Percentiles rank a stretch among this genome's conserved stretches.
These are phyloP conservation scores for Entomobrya multifasciata DNA, from an alignment of 2,888 invertebrate genomes.

Conservation along the genomic window DNA sequence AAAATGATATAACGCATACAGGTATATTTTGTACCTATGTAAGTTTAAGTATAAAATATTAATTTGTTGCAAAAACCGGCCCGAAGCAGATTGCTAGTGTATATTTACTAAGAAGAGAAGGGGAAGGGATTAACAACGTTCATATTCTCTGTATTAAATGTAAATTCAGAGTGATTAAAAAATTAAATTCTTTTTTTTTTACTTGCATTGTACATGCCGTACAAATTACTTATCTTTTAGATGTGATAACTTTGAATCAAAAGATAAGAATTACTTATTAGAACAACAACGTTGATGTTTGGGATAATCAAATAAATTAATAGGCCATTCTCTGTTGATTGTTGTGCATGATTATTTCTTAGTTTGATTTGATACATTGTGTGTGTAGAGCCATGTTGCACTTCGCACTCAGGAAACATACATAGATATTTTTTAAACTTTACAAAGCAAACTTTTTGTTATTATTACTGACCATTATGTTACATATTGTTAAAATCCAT, in stretches of 20 bases:
- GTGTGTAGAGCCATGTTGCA: too few species aligned
- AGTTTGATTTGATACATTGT: too few species aligned
- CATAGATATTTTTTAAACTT: neutral
- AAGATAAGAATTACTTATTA: too few species aligned
- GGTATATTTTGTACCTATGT: neutral
- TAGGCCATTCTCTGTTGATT: constrained; percentile 3
- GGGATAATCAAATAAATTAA: constrained; percentile 28
- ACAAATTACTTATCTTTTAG: neutral
- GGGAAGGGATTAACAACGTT: too few species aligned
- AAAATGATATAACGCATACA: neutral
- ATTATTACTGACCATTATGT: neutral
- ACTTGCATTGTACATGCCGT: neutral
- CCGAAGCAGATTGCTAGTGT: neutral
- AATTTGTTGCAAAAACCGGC: constrained; percentile 3
- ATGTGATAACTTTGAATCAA: neutral
- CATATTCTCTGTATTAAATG: too few species aligned
- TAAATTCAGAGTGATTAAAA: neutral
- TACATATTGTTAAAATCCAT: constrained; percentile 18
- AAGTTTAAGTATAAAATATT: neutral
- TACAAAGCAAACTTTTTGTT: constrained; percentile 16
- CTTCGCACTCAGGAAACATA: constrained; percentile 20
- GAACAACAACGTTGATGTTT: constrained; percentile 5
- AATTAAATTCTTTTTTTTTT: constrained; percentile 12
- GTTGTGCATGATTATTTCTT: neutral
- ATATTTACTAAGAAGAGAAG: neutral